A percentile compares a stretch with the other conserved stretches of the same genome.
Evolutionary conservation across 2,797 vertebrate genomes (phyloP).

Genomic region (Gallinago solitaria): DNA sequence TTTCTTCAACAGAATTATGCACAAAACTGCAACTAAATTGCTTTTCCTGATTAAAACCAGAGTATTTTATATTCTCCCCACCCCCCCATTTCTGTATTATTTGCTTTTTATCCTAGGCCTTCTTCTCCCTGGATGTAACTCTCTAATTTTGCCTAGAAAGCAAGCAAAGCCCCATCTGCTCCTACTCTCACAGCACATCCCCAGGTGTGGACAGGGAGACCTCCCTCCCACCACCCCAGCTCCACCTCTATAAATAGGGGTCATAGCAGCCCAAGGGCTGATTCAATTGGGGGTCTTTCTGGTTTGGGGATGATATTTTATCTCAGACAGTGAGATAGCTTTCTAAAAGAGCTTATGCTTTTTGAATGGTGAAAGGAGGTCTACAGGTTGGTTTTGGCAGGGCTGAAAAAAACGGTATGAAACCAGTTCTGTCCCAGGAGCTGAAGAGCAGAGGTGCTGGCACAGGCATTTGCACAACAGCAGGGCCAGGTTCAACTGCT

Average conservation of each 20-base stretch:
- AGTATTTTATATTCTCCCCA: background rate
- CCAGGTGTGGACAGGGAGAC: background rate
- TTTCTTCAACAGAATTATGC: conserved; percentile 55
- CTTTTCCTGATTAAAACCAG: conserved; percentile 60
- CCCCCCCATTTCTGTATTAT: background rate
- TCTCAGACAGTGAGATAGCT: background rate
- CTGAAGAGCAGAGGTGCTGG: background rate
- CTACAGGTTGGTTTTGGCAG: background rate
- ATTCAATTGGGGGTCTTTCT: background rate
- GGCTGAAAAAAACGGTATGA: background rate
- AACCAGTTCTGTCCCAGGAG: background rate
- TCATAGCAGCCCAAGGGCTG: background rate
- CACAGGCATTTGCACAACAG: background rate
- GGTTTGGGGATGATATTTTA: background rate
- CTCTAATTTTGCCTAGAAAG: background rate
- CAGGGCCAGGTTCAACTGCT: background rate
- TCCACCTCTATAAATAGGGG: background rate
- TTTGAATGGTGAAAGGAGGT: background rate
- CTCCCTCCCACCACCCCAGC: background rate
- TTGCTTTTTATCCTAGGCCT: background rate
- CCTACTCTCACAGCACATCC: background rate
- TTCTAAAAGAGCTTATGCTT: background rate
- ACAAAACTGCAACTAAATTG: conserved; percentile 62
- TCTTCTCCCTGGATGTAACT: background rate
- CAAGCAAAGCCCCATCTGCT: background rate